Evolutionary conservation across 2,888 invertebrate species (phyloP).

Genomic region (Zaprionus obscuricornis): DNA sequence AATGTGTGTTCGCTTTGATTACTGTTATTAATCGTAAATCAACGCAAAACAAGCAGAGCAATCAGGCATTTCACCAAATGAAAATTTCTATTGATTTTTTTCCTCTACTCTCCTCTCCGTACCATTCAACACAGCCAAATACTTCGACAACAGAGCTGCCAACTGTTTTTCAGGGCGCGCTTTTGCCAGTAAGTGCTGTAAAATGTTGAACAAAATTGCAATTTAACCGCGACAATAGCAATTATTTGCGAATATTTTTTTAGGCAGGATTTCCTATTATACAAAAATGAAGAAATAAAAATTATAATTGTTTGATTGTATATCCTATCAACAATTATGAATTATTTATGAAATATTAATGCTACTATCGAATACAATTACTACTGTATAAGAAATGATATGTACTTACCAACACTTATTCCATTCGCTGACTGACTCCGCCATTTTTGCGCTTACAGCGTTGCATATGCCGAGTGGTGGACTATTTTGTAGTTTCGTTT

Average conservation of each 20-base stretch:
- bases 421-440: constrained; percentile 44
- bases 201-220: too few species aligned
- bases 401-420: constrained; percentile 30
- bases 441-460: constrained; percentile 70
- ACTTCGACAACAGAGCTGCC: constrained; percentile 42
- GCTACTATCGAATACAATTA: too few species aligned
- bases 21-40: constrained; percentile 56
- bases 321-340: too few species aligned
- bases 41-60: constrained; percentile 69
- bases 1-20: constrained; percentile 31
- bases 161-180: constrained; percentile 6
- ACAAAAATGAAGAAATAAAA: too few species aligned
- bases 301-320: too few species aligned
- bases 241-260: too few species aligned
- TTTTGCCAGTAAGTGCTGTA: constrained; percentile 15
- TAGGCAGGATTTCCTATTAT: too few species aligned
- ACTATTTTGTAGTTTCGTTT: constrained; percentile 45
- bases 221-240: too few species aligned
- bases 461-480: constrained; percentile 55
- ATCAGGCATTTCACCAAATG: constrained; percentile 66
- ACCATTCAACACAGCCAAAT: constrained; percentile 55
- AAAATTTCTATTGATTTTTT: constrained; percentile 83
- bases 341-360: too few species aligned
- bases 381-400: too few species aligned
- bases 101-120: constrained; percentile 70